These are phyloP conservation scores for Brachymystax lenok DNA, from an alignment of 2,797 vertebrate species.

Conservation along the genomic window DNA sequence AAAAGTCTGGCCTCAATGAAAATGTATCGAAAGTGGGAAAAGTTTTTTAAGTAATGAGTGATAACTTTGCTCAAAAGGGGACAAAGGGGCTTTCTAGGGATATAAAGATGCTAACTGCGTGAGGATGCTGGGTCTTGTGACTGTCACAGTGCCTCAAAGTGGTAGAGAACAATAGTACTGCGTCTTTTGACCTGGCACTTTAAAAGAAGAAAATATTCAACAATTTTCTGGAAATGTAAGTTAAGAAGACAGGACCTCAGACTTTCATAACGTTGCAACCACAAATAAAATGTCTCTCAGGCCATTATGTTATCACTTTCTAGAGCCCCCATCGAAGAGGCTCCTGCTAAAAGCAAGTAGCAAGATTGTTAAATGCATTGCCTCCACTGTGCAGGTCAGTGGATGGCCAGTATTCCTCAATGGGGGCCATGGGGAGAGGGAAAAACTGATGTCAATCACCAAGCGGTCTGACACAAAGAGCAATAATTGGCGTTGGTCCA, in stretches of 20 bases:
- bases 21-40: constrained; percentile 19
- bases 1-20: constrained; percentile 44
- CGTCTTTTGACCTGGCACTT: neutral
- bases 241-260: neutral
- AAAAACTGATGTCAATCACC: constrained; percentile 87
- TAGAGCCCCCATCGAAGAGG: constrained; percentile 8
- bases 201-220: neutral
- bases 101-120: neutral
- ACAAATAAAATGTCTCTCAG: neutral
- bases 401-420: constrained; percentile 80
- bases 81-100: neutral
- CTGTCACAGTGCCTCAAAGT: neutral
- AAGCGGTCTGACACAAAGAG: constrained; percentile 75
- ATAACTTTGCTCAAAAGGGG: constrained; percentile 17
- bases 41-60: constrained; percentile 49
- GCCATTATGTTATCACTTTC: neutral
- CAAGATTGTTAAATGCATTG: constrained; percentile 71
- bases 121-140: neutral
- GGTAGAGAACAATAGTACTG: neutral
- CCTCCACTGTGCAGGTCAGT: constrained; percentile 82
- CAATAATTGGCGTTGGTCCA: constrained; percentile 87
- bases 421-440: constrained; percentile 84
- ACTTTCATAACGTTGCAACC: neutral
- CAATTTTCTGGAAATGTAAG: neutral
- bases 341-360: constrained; percentile 23